Evolutionary conservation across 2,888 invertebrate genomes (phyloP).

Genomic region (Drepanosiphum platanoidis): DNA sequence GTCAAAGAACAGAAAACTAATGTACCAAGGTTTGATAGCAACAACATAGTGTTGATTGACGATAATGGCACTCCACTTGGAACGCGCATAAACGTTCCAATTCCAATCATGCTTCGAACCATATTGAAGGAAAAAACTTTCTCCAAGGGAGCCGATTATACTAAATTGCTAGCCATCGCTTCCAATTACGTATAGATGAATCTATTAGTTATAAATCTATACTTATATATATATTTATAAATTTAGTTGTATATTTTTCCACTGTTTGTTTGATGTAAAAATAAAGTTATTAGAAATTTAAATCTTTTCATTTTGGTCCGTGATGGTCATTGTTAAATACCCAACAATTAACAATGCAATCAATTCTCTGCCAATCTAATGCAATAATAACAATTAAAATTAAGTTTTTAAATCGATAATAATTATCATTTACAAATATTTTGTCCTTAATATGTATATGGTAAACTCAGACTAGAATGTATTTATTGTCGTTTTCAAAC

Average conservation of each 20-base stretch:
- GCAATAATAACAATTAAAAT: neutral
- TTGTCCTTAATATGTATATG: too few species aligned
- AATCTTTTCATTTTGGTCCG: neutral
- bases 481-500: too few species aligned
- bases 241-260: constrained; percentile 39
- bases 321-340: neutral
- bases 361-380: too few species aligned
- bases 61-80: constrained; percentile 95
- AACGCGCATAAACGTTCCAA: constrained; percentile 93
- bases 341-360: too few species aligned
- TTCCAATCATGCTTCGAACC: constrained; percentile 88
- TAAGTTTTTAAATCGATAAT: too few species aligned
- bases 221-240: constrained; percentile 1
- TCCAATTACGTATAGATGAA: constrained; percentile 80
- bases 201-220: neutral
- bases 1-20: constrained; percentile 83
- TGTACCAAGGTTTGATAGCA: constrained; percentile 91
- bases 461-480: too few species aligned
- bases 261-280: constrained; percentile 28
- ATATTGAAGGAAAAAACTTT: constrained; percentile 83
- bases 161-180: constrained; percentile 90
- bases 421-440: too few species aligned
- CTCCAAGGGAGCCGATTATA: constrained; percentile 87
- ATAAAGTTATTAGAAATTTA: constrained; percentile 16
- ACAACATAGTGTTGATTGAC: constrained; percentile 95